Evolutionary conservation across 2,797 vertebrate species (phyloP), one percentile per base, ranked within the genome.

Genomic region (Sparidentex hasta): DNA sequence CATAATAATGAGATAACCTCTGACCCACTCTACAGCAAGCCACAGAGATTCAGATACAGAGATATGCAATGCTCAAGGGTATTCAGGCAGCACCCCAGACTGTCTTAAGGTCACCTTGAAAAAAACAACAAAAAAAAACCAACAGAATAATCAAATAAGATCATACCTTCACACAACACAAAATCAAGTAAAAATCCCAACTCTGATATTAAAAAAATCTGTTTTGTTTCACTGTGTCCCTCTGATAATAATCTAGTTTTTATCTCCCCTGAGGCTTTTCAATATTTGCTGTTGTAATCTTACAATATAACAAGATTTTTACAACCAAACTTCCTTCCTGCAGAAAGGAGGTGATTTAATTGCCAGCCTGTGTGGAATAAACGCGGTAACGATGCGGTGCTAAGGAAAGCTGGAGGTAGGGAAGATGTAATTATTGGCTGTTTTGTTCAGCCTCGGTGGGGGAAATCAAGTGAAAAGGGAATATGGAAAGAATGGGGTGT

Each of bases 1-100:
- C 87, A 88, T 80, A 71, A 90, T 92, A 84, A 92, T 81, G 69
- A 86, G 70, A 64, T 71, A 80, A 79, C 64, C 43, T n/a, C 73
- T 21, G n/a, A 56, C 80, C 61, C 47, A 57, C 58, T 61, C 50
- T 11, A 44, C 71, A 82, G 27, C 0, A 0, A 82, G 57, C 29
- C 20, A 80, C 55, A 50, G 7, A 61, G 25, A 52, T 17, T 9
- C 9, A 38, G 38, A 38, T 38, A 38, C 8, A 33, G 7, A 33
- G 6, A 50, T 33, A 41, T 20, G 23, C 76, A 76, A 76, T 69
- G 57, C 29, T 78, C 6, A 48, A 62, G 74, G 69, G 54, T 46
- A n/a, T 74, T 76, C 33, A 75, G 38, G 55, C 51, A 59, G n/a
- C 20, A 38, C 55, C 61, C 61, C 50, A 68, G 21, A 51, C 9